These are phyloP conservation scores for Ellobius talpinus DNA, from an alignment of 2,113 vertebrate species.

Conservation along the genomic window DNA sequence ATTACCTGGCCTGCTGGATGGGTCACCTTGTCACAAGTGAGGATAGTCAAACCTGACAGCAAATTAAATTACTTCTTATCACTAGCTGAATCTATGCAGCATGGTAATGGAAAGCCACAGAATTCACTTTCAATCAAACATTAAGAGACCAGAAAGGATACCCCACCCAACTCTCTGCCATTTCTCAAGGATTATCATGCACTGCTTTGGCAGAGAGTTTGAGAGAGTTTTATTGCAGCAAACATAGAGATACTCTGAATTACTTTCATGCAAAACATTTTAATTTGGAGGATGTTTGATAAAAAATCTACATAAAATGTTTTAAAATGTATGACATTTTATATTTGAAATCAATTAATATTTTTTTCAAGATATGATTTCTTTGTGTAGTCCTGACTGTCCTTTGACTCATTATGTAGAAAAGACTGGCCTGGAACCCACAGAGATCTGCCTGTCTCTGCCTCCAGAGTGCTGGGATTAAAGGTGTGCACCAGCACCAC, in stretches of 20 bases:
- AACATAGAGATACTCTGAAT: background rate
- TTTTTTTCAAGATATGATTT: no score
- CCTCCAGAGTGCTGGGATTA: no score
- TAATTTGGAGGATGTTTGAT: background rate
- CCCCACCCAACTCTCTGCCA: background rate
- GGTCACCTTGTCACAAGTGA: conserved; percentile 13
- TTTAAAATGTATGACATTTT: background rate
- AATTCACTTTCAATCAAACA: conserved; percentile 45
- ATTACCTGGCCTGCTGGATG: no score
- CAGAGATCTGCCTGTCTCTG: no score
- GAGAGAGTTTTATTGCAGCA: background rate
- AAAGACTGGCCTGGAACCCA: no score
- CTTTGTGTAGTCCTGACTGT: no score
- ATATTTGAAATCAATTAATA: background rate
- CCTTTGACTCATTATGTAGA: no score
- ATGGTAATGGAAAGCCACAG: conserved; percentile 74
- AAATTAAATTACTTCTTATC: conserved; percentile 71
- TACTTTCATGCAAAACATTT: background rate
- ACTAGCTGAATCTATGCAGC: conserved; percentile 9
- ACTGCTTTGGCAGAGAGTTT: background rate
- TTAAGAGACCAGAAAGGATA: background rate
- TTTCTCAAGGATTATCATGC: no score
- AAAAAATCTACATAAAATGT: background rate
- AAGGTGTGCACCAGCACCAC: no score
- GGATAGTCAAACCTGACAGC: conserved; percentile 71